These are phyloP conservation scores for Enteromius paludinosus DNA, from an alignment of 2,797 vertebrate genomes.

Conservation along the genomic window DNA sequence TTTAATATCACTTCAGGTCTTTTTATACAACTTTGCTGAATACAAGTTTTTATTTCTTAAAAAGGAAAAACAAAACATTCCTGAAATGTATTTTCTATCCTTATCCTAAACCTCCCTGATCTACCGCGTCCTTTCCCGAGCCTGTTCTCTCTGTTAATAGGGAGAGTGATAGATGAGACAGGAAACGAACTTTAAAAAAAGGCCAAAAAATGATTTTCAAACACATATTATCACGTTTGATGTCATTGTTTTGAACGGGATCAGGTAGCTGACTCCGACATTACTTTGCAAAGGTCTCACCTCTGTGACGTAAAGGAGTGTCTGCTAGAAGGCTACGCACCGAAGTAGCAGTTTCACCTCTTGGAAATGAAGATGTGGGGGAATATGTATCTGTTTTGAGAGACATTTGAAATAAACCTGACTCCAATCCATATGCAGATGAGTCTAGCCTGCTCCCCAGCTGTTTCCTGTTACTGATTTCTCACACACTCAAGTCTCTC, in stretches of 20 bases:
- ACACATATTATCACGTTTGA: background rate
- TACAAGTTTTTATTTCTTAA: background rate
- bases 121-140: background rate
- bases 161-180: background rate
- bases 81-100: background rate
- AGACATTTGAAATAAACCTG: conserved; percentile 26
- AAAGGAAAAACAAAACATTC: background rate
- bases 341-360: background rate
- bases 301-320: background rate
- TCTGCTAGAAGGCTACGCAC: background rate
- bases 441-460: conserved; percentile 71
- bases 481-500: conserved; percentile 12
- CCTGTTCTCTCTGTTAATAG: background rate
- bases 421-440: conserved; percentile 64
- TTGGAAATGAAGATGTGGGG: background rate
- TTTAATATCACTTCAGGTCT: background rate
- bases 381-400: conserved; percentile 8
- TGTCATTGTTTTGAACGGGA: conserved; percentile 35
- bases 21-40: background rate
- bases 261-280: background rate
- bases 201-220: background rate
- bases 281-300: conserved; percentile 1
- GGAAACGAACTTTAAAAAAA: background rate
- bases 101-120: background rate
- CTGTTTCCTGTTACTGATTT: conserved; percentile 81